These are phyloP conservation scores for Corythoichthys intestinalis DNA, from an alignment of 2,113 vertebrate species.

Conservation along the genomic window DNA sequence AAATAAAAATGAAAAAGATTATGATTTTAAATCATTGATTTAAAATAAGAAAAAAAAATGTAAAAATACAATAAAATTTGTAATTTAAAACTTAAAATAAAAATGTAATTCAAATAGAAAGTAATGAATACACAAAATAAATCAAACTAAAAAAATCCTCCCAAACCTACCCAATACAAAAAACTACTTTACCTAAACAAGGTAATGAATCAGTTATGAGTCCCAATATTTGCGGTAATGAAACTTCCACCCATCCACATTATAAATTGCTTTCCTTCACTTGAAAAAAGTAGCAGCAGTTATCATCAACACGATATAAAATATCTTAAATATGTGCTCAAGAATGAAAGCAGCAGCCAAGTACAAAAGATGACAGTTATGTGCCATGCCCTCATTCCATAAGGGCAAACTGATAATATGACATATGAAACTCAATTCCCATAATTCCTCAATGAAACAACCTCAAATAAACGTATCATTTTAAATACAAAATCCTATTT, in stretches of 20 bases:
- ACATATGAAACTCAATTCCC: neutral
- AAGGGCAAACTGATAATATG: neutral
- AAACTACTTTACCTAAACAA: no score
- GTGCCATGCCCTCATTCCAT: neutral
- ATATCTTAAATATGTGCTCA: neutral
- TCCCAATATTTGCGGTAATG: no score
- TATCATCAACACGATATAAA: neutral
- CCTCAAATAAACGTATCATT: neutral
- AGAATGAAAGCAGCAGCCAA: neutral
- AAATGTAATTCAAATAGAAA: no score
- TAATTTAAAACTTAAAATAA: no score
- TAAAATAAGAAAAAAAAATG: no score
- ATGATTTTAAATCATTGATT: no score
- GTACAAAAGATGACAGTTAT: neutral
- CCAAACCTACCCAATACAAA: no score
- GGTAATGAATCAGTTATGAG: no score
- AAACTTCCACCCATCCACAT: neutral
- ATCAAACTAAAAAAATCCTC: no score
- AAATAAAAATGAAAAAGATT: no score
- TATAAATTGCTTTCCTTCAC: neutral
- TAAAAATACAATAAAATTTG: no score
- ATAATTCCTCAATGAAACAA: neutral
- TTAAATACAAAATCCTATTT: neutral
- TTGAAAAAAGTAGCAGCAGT: neutral
- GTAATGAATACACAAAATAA: no score